These are phyloP conservation scores for Eurystomus gularis DNA, from an alignment of 2,113 vertebrate species.

Conservation along the genomic window DNA sequence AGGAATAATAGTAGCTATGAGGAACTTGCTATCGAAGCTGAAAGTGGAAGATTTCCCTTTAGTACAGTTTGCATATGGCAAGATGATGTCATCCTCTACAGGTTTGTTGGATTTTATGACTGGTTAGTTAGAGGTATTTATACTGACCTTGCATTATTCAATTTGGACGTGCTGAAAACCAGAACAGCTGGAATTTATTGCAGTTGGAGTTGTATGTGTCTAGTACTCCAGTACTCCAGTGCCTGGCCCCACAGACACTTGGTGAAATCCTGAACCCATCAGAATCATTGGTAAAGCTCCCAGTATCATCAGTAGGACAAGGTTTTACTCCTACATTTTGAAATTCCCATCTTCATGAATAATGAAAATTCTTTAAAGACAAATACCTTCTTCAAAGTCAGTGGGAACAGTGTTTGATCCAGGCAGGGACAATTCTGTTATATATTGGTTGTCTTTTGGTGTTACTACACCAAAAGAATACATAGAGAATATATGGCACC, in stretches of 20 bases:
- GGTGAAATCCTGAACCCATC: not conserved
- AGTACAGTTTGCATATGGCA: not conserved
- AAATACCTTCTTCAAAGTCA: not conserved
- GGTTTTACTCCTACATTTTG: not conserved
- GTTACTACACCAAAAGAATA: not conserved
- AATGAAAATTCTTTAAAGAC: not conserved
- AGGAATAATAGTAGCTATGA: not conserved
- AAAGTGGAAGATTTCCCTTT: not conserved
- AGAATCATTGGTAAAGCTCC: not conserved
- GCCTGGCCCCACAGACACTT: not conserved
- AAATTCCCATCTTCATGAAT: not conserved
- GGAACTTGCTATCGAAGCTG: not conserved
- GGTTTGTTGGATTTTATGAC: not conserved
- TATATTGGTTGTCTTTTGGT: not conserved
- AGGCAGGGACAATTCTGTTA: not conserved
- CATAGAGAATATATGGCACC: not conserved
- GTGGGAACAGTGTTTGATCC: not conserved
- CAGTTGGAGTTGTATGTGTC: not conserved
- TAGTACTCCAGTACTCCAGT: not conserved
- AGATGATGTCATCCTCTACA: not conserved
- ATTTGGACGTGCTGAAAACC: not conserved
- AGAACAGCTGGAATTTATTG: not conserved
- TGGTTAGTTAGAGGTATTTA: not conserved
- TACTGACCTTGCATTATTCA: not conserved
- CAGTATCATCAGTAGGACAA: accelerated